Evolutionary conservation across 1,140 invertebrate genomes (phyloP).

Genomic region (Tachypleus tridentatus): DNA sequence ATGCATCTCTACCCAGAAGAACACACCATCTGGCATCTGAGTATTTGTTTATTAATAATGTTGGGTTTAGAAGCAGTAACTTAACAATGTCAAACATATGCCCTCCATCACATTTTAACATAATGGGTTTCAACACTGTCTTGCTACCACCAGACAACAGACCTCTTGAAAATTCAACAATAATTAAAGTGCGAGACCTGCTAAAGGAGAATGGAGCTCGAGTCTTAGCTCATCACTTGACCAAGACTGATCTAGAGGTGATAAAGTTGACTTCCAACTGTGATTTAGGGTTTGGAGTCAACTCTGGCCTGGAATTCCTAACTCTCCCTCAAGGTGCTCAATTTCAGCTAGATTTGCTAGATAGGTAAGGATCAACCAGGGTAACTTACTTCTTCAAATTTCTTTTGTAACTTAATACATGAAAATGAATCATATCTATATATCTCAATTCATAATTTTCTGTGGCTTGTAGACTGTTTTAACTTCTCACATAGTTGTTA

Average conservation of each 20-base stretch:
- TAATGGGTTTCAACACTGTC: constrained; percentile 51
- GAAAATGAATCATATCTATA: too few relatives aligned
- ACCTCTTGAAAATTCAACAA: constrained; percentile 65
- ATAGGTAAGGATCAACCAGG: constrained; percentile 46
- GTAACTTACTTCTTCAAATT: too few relatives aligned
- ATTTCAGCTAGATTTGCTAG: constrained; percentile 68
- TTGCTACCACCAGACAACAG: constrained; percentile 70
- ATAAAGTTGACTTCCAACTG: constrained; percentile 42
- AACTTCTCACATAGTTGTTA: too few relatives aligned
- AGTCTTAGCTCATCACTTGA: constrained; percentile 72
- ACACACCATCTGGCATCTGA: too few relatives aligned
- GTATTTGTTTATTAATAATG: too few relatives aligned
- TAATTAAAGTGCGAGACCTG: constrained; percentile 66
- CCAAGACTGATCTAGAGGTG: constrained; percentile 62
- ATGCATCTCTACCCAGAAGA: too few relatives aligned
- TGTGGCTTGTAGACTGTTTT: too few relatives aligned
- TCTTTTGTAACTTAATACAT: too few relatives aligned
- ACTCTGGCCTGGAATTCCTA: constrained; percentile 64
- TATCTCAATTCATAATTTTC: too few relatives aligned
- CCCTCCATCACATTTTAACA: constrained; percentile 48
- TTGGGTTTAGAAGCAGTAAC: too few relatives aligned
- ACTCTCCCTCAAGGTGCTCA: constrained; percentile 70
- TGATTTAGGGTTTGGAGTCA: constrained; percentile 41
- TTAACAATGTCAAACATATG: too few relatives aligned
- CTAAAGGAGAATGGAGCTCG: constrained; percentile 58